phyloP scores from a whole-genome alignment of 2,888 invertebrate species.

The Tiphia femorata region DNA sequence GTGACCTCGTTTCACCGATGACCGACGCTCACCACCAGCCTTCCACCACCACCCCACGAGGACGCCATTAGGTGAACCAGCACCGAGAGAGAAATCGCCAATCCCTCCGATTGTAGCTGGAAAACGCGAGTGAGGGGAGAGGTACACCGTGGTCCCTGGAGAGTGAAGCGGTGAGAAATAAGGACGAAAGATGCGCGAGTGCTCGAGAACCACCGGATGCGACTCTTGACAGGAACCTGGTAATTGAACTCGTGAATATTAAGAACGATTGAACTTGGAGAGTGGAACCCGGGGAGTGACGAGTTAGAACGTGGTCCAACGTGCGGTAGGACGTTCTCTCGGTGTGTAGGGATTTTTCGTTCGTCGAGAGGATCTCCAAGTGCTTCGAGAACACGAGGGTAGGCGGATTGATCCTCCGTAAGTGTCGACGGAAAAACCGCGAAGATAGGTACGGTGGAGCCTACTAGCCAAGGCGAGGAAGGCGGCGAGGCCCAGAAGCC shows the following conservation, averaged over 20 bases:
- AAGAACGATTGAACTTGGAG: neutral
- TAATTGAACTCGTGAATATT: neutral
- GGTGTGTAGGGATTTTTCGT: too few species aligned
- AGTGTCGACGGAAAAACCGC: neutral
- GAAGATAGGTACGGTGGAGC: slow-evolving; percentile 25
- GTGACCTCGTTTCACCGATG: slow-evolving; percentile 65
- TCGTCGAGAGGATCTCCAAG: neutral
- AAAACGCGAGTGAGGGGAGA: neutral
- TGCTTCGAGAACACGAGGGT: neutral
- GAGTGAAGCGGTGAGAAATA: neutral
- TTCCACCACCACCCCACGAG: slow-evolving; percentile 40
- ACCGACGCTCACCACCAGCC: slow-evolving; percentile 63
- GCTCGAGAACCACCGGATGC: slow-evolving; percentile 20
- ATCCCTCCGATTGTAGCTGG: neutral
- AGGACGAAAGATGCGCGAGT: slow-evolving; percentile 23
- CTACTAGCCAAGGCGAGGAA: slow-evolving; percentile 16
- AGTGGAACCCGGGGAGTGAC: neutral
- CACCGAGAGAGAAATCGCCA: slow-evolving; percentile 17
- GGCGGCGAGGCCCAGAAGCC: slow-evolving; percentile 16
- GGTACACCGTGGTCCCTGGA: neutral
- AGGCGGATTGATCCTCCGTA: too few species aligned
- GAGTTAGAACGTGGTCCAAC: neutral
- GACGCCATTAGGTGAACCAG: slow-evolving; percentile 32
- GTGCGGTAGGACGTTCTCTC: neutral
- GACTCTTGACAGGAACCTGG: slow-evolving; percentile 39